phyloP scores from a whole-genome alignment of 1,140 invertebrate species.

The Drosophila azteca region DNA sequence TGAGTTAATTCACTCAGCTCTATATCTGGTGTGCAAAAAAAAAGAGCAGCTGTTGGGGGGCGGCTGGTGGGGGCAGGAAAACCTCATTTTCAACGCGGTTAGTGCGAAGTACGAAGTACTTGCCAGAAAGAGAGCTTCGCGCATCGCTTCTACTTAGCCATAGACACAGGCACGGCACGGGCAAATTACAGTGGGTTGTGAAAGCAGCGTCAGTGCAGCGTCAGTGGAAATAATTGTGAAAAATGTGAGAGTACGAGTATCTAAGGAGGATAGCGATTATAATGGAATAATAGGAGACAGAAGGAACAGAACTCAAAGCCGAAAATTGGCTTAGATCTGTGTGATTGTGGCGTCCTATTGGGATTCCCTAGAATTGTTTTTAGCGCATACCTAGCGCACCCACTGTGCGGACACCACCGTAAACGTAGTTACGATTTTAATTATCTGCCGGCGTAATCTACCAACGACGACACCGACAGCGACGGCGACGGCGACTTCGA shows the following conservation, averaged over 20 bases:
- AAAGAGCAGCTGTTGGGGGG: conserved; percentile 19
- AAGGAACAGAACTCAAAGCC: not conserved
- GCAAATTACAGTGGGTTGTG: conserved; percentile 32
- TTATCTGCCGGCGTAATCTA: conserved; percentile 79
- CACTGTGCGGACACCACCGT: conserved; percentile 33
- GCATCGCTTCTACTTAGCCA: conserved; percentile 69
- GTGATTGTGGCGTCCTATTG: too few relatives aligned
- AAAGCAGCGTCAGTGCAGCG: conserved; percentile 41
- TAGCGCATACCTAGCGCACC: conserved; percentile 24
- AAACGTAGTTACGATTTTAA: conserved; percentile 79
- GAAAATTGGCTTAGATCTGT: conserved; percentile 6
- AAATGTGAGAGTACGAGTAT: conserved; percentile 16
- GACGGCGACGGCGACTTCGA: not conserved
- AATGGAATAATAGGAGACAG: not conserved
- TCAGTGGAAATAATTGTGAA: conserved; percentile 28
- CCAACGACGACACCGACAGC: conserved; percentile 20
- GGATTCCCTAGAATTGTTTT: not conserved
- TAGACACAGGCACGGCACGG: conserved; percentile 50
- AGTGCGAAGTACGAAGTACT: conserved; percentile 70
- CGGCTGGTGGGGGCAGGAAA: conserved; percentile 20
- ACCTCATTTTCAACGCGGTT: conserved; percentile 65
- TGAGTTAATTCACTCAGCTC: conserved; percentile 54
- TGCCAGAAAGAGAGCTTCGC: conserved; percentile 35
- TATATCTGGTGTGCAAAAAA: conserved; percentile 63
- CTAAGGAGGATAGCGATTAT: not conserved